Percentiles rank a stretch among this genome's conserved stretches.
phyloP scores from a whole-genome alignment of 2,888 invertebrate species.

The Labia minor region DNA sequence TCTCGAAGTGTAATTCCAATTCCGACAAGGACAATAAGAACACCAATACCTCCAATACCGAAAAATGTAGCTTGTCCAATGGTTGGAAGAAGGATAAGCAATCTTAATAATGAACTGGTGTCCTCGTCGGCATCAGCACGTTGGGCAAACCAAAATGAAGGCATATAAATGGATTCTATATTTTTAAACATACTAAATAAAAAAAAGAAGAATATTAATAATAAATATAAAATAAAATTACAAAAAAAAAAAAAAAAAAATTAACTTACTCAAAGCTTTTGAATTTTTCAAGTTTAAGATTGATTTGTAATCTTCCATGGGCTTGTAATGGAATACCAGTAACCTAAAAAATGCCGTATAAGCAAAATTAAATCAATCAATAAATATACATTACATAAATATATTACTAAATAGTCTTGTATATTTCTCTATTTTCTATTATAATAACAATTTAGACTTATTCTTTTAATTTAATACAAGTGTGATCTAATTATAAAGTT shows the following conservation, averaged over 20 bases:
- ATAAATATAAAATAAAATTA: slow-evolving; percentile 19
- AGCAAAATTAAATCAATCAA: too few relatives aligned
- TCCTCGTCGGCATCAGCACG: slow-evolving; percentile 46
- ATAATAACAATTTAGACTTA: too few relatives aligned
- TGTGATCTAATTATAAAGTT: too few relatives aligned
- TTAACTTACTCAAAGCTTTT: slow-evolving; percentile 43
- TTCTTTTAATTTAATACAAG: too few relatives aligned
- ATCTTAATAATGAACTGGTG: slow-evolving; percentile 44
- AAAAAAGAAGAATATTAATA: slow-evolving; percentile 20
- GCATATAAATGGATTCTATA: slow-evolving; percentile 49
- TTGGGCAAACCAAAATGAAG: slow-evolving; percentile 69
- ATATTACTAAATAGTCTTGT: too few relatives aligned
- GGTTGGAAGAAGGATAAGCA: slow-evolving; percentile 43
- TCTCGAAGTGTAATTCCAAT: slow-evolving; percentile 30
- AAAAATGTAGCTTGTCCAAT: slow-evolving; percentile 46
- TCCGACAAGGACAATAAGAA: slow-evolving; percentile 35
- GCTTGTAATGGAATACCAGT: slow-evolving; percentile 69
- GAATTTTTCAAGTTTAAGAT: slow-evolving; percentile 47
- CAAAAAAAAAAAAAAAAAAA: neutral
- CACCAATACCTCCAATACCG: slow-evolving; percentile 41
- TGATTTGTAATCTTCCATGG: slow-evolving; percentile 66
- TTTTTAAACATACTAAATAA: slow-evolving; percentile 45
- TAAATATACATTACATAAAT: too few relatives aligned
- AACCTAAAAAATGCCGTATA: slow-evolving; percentile 37
- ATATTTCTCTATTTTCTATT: too few relatives aligned